Evolutionary conservation across 2,888 invertebrate genomes (phyloP), one percentile per base, ranked within the genome.

Genomic region (Biston betularia): DNA sequence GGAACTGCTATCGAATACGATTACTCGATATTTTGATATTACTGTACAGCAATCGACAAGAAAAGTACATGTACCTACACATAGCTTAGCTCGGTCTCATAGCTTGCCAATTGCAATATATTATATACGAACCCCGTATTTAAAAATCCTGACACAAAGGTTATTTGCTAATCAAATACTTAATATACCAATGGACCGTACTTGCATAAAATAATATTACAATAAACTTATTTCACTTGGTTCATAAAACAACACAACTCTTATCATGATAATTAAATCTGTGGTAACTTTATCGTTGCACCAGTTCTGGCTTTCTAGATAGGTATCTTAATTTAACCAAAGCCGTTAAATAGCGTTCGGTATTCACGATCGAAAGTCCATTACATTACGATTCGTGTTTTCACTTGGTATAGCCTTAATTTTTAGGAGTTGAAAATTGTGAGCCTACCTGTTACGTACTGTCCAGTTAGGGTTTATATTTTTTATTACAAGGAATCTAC

Each of bases 361-460:
- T 63, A 56, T 44, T 58, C 63, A 58, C 58, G 46, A 52, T 58
- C 63, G 63, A 63, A 63, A 57, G 63, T 46, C 57, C 52, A 58
- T 63, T 63, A 63, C 45, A 12, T 12, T 11, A 38, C 9, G 38
- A 11, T 42, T 35, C 44, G 50, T 52, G 45, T 57, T 45, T 24
- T 24, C 24, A 24, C 24, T 63, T 56, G 15, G 49, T n/a, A 15
- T 35, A 44, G 42, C 8, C 35, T 46, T 12, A 12, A 45, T 15
- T 60, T 35, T 60, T 35, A 54, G 14, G 61, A 35, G 12, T 53
- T 61, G 1, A 12, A 63, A 42, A 55, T 14, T 52, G 34, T 35
- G 7, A 38, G 33, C 11, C 14, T 35, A 53, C 15, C 33, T 14
- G 3, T 3, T 46, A 45, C 0, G 14, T 45, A 24, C 14, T 46